These are phyloP conservation scores for Spodoptera picta DNA, from an alignment of 2,888 invertebrate genomes.

Conservation along the genomic window DNA sequence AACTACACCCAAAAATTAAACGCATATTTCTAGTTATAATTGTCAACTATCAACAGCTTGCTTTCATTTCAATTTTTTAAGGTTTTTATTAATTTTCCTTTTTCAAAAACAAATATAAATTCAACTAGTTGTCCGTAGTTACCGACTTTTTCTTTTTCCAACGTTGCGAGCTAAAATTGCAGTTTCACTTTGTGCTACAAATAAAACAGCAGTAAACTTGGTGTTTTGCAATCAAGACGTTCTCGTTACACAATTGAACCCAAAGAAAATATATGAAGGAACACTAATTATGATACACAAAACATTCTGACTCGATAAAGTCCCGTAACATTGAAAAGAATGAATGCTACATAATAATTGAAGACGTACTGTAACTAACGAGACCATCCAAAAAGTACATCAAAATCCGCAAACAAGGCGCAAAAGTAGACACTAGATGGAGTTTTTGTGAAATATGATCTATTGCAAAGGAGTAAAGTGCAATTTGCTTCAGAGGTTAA, in stretches of 20 bases:
- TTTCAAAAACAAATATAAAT: no score
- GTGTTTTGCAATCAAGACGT: conserved; percentile 16
- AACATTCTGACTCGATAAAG: conserved; percentile 10
- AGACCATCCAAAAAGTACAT: conserved; percentile 71
- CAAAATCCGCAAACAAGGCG: conserved; percentile 66
- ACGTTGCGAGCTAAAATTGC: not conserved
- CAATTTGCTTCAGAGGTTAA: conserved; percentile 52
- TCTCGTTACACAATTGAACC: not conserved
- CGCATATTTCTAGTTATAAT: no score
- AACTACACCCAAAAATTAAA: no score
- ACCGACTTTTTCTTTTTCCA: no score
- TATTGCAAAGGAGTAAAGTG: conserved; percentile 56
- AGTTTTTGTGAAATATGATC: conserved; percentile 48
- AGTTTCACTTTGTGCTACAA: conserved; percentile 5
- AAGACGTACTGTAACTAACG: conserved; percentile 67
- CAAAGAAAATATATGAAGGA: conserved; percentile 18
- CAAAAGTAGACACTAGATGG: conserved; percentile 51
- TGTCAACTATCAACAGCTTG: no score
- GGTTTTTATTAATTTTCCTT: no score
- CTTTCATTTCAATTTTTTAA: no score
- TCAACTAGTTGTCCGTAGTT: no score
- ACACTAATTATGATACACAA: conserved; percentile 42
- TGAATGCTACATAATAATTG: conserved; percentile 58
- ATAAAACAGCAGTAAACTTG: conserved; percentile 3
- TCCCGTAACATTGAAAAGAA: conserved; percentile 46